Evolutionary conservation across 2,888 invertebrate genomes (phyloP).

Genomic region (Pecten maximus): DNA sequence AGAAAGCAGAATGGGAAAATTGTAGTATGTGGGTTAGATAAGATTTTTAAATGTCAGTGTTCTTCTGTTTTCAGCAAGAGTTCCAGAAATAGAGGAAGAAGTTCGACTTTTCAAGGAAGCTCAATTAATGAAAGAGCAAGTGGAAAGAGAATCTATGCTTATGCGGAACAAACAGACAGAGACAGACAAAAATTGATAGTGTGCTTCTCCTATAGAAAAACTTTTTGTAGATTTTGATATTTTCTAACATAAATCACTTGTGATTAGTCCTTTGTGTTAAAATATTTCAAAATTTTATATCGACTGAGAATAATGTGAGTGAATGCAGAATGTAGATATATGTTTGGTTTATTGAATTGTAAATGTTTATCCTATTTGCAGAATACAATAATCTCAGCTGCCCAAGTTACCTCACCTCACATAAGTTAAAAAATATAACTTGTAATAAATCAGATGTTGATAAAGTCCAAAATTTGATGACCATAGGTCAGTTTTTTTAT

Average conservation of each 20-base stretch:
- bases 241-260: not conserved
- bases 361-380: not conserved
- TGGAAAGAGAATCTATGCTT: slow-evolving; percentile 10
- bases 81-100: slow-evolving; percentile 12
- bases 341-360: slow-evolving; percentile 1
- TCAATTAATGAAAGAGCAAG: slow-evolving; percentile 2
- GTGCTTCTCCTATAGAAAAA: not conserved
- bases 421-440: no score
- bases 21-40: no score
- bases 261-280: not conserved
- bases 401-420: no score
- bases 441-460: no score
- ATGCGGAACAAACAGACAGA: not conserved
- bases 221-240: not conserved
- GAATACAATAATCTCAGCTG: not conserved
- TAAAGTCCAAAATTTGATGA: no score
- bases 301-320: not conserved
- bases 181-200: not conserved
- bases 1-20: no score
- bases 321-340: not conserved
- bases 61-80: not conserved
- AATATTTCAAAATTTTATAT: not conserved
- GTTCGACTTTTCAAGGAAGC: not conserved
- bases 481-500: no score
- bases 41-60: not conserved